Percentiles rank a stretch among this genome's conserved stretches.
phyloP scores from a whole-genome alignment of 2,888 invertebrate species.

The Lasioglossum villosulum region DNA sequence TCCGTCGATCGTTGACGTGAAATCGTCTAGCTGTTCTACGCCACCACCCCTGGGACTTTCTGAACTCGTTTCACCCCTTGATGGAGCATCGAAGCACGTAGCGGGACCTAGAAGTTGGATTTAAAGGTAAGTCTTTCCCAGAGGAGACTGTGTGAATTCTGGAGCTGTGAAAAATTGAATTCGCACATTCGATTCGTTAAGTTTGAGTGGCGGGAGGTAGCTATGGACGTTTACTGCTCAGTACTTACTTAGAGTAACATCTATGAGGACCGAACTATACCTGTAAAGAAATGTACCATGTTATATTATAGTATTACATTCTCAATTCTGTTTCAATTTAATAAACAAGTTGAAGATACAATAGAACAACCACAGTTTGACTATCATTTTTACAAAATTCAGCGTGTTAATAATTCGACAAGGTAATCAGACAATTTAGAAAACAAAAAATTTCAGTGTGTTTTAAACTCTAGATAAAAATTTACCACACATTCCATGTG shows the following conservation, averaged over 20 bases:
- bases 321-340: too few relatives aligned
- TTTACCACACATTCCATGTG: neutral
- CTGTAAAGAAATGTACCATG: too few relatives aligned
- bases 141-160: constrained; percentile 6
- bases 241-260: too few relatives aligned
- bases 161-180: constrained; percentile 34
- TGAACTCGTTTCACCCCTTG: constrained; percentile 50
- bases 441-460: too few relatives aligned
- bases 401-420: too few relatives aligned
- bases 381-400: too few relatives aligned
- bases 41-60: constrained; percentile 55
- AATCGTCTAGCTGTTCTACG: constrained; percentile 37
- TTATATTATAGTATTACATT: too few relatives aligned
- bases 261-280: too few relatives aligned
- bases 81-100: constrained; percentile 20
- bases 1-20: constrained; percentile 67
- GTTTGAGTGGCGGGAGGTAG: neutral
- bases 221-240: neutral
- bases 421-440: too few relatives aligned
- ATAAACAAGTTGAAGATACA: too few relatives aligned
- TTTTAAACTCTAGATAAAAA: neutral
- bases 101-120: constrained; percentile 10
- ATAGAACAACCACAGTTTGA: too few relatives aligned
- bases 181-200: neutral
- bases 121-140: constrained; percentile 1